These are phyloP conservation scores for Eremobia ochroleuca DNA, from an alignment of 2,888 invertebrate genomes.

Conservation along the genomic window DNA sequence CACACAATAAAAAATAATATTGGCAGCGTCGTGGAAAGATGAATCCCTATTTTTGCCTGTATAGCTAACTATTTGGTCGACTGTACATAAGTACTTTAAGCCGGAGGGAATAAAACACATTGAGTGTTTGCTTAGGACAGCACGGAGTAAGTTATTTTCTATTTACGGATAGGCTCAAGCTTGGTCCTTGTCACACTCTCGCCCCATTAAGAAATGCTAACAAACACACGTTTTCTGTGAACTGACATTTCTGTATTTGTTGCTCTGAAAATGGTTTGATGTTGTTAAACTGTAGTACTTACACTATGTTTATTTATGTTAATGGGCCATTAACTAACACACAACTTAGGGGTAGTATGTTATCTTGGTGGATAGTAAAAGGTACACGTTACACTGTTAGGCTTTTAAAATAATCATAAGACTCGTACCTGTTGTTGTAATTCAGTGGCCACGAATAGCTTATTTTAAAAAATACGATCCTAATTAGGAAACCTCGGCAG, in stretches of 20 bases:
- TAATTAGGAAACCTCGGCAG: background rate
- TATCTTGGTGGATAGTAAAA: background rate
- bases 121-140: slow-evolving; percentile 64
- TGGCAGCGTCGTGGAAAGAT: background rate
- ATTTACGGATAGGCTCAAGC: slow-evolving; percentile 57
- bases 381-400: background rate
- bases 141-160: slow-evolving; percentile 52
- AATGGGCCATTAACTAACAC: background rate
- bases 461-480: background rate
- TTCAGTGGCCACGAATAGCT: background rate
- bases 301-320: slow-evolving; percentile 8
- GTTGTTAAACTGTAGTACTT: slow-evolving; percentile 4
- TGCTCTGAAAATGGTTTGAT: slow-evolving; percentile 17
- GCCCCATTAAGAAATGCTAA: slow-evolving; percentile 52
- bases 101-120: slow-evolving; percentile 53
- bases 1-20: slow-evolving; percentile 6
- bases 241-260: slow-evolving; percentile 5
- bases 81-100: slow-evolving; percentile 23
- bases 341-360: background rate
- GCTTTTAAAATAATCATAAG: background rate
- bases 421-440: background rate
- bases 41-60: background rate
- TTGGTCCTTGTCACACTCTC: slow-evolving; percentile 27
- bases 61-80: background rate
- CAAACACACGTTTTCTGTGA: slow-evolving; percentile 26